Base-by-base conservation (phyloP, 2,888 invertebrate species). In the Psylliodes chrysocephalus region DNA sequence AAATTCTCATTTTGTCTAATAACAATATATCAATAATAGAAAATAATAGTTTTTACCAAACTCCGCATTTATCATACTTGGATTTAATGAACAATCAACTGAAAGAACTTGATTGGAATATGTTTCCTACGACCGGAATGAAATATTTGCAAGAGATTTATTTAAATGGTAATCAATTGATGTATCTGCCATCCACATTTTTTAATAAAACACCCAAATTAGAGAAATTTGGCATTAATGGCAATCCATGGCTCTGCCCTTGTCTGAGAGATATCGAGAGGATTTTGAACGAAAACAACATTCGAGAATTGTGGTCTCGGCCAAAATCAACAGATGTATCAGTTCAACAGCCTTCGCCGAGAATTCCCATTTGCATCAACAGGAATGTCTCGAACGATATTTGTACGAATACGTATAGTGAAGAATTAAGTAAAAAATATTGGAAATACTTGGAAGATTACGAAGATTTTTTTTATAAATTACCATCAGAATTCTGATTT, bases 211-310 rank as follows among this genome's bases (percentile, higher is more conserved):
- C 68, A 5, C 47, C 44, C 12, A 25, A 12, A 12, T 60, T 72
- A 52, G 67, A 57, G 25, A 44, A 19, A 35, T 59, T 70, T 0
- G 67, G 69, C 1, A 30, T 72, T 1, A 62, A 68, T 28, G 71
- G 68, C 1, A 72, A 72, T 46, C 72, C 72, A 7, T 72, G 72
- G 72, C 25, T 51, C 3, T 72, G 72, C 56, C 1, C 55, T 10
- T 72, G 72, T 54, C 47, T 70, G 38, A 42, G 64, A 28, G 46
- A 59, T 7, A 46, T 71, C 10, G 19, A 62, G 10, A 66, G 38
- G 17, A 53, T 68, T 46, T 51, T 71, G 18, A 6, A 2, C 1
- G 66, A 70, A 30, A 67, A 71, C 19, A 22, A 49, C 1, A 63
- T 72, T 10, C 10, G 10, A 28, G 64, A 68, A 46, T 60, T 47